Percentiles rank a stretch among this genome's conserved stretches.
These are phyloP conservation scores for Phyllostomus discolor DNA, from an alignment of 2,113 vertebrate genomes.

Conservation along the genomic window DNA sequence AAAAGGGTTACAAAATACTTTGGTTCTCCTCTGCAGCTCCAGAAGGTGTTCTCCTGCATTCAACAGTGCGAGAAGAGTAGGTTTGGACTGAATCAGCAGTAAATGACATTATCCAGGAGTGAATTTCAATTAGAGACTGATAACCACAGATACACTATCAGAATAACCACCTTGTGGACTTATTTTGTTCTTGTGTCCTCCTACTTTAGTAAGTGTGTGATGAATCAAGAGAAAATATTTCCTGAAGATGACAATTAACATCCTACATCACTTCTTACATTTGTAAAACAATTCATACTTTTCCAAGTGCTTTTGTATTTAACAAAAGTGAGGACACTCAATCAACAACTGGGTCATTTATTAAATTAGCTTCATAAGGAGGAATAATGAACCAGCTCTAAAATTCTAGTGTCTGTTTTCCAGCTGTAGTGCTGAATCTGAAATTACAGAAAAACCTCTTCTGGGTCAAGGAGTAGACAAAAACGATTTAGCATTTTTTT, in stretches of 20 bases:
- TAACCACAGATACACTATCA: slow-evolving; percentile 31
- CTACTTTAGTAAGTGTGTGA: slow-evolving; percentile 47
- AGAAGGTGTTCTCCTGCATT: slow-evolving; percentile 14
- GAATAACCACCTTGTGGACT: slow-evolving; percentile 42
- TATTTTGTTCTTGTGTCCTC: slow-evolving; percentile 48
- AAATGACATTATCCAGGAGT: slow-evolving; percentile 51
- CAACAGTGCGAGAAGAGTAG: slow-evolving; percentile 25
- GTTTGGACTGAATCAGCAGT: slow-evolving; percentile 43
- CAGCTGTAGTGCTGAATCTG: slow-evolving; percentile 27
- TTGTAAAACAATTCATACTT: slow-evolving; percentile 53
- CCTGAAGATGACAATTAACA: slow-evolving; percentile 55
- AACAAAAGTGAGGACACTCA: slow-evolving; percentile 50
- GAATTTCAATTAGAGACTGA: slow-evolving; percentile 51
- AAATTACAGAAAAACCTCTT: slow-evolving; percentile 50
- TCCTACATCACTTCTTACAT: slow-evolving; percentile 48
- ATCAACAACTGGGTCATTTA: slow-evolving; percentile 61
- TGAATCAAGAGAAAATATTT: slow-evolving; percentile 60
- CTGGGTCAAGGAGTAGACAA: slow-evolving; percentile 52
- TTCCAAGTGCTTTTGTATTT: slow-evolving; percentile 54
- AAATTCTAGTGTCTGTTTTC: slow-evolving; percentile 54
- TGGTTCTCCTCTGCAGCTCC: slow-evolving; percentile 13
- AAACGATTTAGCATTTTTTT: slow-evolving; percentile 33
- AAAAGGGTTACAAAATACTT: slow-evolving; percentile 40
- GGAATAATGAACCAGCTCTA: slow-evolving; percentile 51
- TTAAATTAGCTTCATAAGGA: slow-evolving; percentile 57